A percentile compares a stretch with the other conserved stretches of the same genome.
Conservation (phyloP, 2,797 vertebrate species). For the Poeciliopsis infans region DNA sequence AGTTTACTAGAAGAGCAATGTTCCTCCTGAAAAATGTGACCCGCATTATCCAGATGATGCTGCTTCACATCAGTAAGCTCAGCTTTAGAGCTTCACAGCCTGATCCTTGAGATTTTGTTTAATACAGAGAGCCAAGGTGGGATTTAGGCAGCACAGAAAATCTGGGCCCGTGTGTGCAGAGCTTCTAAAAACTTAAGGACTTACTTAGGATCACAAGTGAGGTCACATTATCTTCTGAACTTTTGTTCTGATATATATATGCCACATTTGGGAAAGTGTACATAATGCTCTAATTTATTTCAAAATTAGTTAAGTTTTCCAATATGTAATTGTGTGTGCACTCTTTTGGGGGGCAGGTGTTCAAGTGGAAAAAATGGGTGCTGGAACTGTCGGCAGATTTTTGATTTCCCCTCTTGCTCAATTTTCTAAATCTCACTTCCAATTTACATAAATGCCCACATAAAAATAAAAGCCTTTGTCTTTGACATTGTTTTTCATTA, state of each 20-base stretch:
- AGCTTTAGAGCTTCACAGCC: slow-evolving; percentile 56
- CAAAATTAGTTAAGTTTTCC: not conserved
- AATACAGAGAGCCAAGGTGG: slow-evolving; percentile 42
- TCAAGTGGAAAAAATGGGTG: too few relatives aligned
- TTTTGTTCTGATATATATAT: slow-evolving; percentile 2
- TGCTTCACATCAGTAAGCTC: slow-evolving; percentile 64
- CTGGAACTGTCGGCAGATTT: too few relatives aligned
- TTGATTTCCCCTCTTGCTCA: too few relatives aligned
- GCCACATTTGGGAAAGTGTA: not conserved
- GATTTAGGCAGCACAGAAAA: slow-evolving; percentile 60
- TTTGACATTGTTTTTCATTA: too few relatives aligned
- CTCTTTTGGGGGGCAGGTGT: too few relatives aligned
- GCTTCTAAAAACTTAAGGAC: slow-evolving; percentile 54
- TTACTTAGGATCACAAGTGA: slow-evolving; percentile 50
- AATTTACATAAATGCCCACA: too few relatives aligned
- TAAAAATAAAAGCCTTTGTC: too few relatives aligned
- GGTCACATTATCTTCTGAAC: slow-evolving; percentile 66
- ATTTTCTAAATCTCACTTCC: too few relatives aligned
- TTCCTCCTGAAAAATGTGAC: slow-evolving; percentile 44
- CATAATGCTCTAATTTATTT: not conserved
- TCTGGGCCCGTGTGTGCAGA: slow-evolving; percentile 54
- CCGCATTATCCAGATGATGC: slow-evolving; percentile 66
- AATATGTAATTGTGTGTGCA: not conserved
- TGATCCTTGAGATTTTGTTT: slow-evolving; percentile 65
- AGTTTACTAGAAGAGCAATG: slow-evolving; percentile 26